These are phyloP conservation scores for Saimiri boliviensis DNA, from an alignment of 2,113 vertebrate genomes.

Conservation along the genomic window DNA sequence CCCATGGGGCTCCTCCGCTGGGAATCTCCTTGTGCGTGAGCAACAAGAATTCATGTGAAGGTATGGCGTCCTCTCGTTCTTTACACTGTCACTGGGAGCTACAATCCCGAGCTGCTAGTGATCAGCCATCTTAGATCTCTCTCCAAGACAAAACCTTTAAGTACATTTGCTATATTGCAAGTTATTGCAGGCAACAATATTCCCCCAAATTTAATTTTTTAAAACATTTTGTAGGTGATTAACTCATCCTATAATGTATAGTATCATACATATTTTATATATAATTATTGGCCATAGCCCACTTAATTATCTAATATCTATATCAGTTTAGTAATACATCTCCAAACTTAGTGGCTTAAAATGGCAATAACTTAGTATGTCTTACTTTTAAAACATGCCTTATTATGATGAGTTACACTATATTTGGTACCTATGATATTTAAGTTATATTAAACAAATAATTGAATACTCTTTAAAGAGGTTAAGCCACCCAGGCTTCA, in stretches of 20 bases:
- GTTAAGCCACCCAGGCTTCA: background rate
- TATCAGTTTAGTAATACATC: background rate
- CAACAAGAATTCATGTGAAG: too few species aligned
- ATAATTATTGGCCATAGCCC: background rate
- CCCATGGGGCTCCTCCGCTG: too few species aligned
- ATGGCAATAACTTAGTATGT: background rate
- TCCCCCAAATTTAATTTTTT: background rate
- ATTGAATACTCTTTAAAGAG: background rate
- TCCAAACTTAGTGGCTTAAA: background rate
- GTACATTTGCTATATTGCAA: background rate
- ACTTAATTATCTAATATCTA: background rate
- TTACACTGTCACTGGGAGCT: too few species aligned
- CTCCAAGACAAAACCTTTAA: background rate
- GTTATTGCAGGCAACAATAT: background rate
- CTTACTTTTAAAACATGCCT: background rate
- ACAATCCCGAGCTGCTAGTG: too few species aligned
- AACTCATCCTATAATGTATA: background rate
- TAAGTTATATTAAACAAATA: background rate
- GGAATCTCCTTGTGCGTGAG: too few species aligned
- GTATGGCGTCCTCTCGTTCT: too few species aligned
- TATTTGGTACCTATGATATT: background rate
- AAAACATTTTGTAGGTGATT: background rate
- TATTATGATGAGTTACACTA: background rate
- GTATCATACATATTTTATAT: background rate
- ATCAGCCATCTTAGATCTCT: too few species aligned